Conservation (phyloP, 1,140 invertebrate species). For the Papilio polyxenes region DNA sequence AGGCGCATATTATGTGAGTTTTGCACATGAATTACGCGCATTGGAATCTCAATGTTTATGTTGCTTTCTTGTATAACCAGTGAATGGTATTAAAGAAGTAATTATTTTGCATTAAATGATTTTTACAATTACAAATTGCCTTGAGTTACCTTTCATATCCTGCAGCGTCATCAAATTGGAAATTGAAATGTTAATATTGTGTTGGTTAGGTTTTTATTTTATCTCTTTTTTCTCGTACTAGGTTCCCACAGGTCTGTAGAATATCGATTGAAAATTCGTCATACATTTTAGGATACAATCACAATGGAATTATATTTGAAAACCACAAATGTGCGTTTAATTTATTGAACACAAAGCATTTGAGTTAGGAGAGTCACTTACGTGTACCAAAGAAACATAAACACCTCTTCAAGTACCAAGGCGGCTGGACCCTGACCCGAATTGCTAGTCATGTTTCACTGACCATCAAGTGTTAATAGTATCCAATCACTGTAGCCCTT, state of each 20-base stretch:
- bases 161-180: not conserved
- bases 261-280: too few species aligned
- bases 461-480: not conserved
- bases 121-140: not conserved
- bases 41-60: not conserved
- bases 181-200: not conserved
- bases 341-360: not conserved
- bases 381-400: constrained; percentile 1
- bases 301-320: too few species aligned
- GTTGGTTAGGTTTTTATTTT: not conserved
- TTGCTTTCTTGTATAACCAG: not conserved
- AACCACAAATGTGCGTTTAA: not conserved
- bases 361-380: not conserved
- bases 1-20: too few species aligned
- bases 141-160: constrained; percentile 17
- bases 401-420: constrained; percentile 6
- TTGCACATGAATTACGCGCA: too few species aligned
- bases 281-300: too few species aligned
- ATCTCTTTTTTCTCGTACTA: not conserved
- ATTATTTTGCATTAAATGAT: not conserved
- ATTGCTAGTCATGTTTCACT: not conserved
- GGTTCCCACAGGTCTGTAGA: too few species aligned
- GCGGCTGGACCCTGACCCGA: not conserved
- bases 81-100: not conserved
- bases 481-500: not conserved